Conservation (phyloP, 1,140 invertebrate genomes). For the Polyergus mexicanus region DNA sequence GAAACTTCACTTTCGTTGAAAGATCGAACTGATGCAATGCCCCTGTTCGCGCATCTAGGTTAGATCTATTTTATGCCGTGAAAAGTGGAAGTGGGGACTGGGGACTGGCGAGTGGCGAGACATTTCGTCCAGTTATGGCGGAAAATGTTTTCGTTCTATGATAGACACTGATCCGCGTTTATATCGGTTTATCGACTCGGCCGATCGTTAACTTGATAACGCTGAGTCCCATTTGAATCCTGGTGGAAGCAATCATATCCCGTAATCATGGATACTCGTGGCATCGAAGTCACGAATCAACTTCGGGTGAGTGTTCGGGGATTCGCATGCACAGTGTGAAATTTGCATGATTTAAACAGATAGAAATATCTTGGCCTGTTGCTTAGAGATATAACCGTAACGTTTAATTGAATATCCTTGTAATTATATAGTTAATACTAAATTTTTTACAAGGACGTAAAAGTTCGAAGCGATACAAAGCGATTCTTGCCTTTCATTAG, state of each 20-base stretch:
- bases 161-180: constrained; percentile 49
- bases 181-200: constrained; percentile 47
- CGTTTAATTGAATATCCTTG: too few relatives aligned
- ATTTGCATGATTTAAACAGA: neutral
- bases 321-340: neutral
- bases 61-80: neutral
- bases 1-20: neutral
- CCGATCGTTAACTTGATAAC: neutral
- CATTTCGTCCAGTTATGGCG: constrained; percentile 71
- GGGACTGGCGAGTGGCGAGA: neutral
- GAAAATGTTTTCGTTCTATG: constrained; percentile 72
- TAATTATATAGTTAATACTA: neutral
- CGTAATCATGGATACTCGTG: constrained; percentile 83
- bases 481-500: neutral
- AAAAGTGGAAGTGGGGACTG: constrained; percentile 8
- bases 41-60: neutral
- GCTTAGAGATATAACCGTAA: neutral
- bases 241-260: neutral
- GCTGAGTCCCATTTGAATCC: constrained; percentile 15
- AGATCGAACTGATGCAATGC: neutral
- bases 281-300: constrained; percentile 85
- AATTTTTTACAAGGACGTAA: neutral
- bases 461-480: neutral
- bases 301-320: constrained; percentile 78
- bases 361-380: too few relatives aligned